A percentile compares a stretch with the other conserved stretches of the same genome.
Conservation (phyloP, 1,140 invertebrate genomes). For the Habropoda laboriosa region DNA sequence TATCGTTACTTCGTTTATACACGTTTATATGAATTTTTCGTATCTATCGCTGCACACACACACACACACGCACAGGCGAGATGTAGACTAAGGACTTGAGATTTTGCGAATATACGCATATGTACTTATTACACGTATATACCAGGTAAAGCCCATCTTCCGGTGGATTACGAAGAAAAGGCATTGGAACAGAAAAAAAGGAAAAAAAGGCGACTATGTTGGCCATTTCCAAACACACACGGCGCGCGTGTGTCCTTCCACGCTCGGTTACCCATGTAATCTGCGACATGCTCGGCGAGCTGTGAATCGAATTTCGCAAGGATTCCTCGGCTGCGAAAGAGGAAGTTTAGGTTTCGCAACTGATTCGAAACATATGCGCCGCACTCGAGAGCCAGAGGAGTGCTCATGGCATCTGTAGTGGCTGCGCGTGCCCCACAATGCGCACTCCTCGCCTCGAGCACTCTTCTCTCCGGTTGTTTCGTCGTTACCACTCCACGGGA, state of each 20-base stretch:
- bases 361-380: conserved; percentile 77
- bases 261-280: conserved; percentile 26
- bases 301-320: conserved; percentile 37
- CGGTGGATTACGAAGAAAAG: too few relatives aligned
- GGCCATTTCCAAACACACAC: conserved; percentile 37
- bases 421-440: conserved; percentile 79
- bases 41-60: too few relatives aligned
- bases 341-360: conserved; percentile 69
- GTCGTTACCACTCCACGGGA: conserved; percentile 51
- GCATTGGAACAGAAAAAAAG: too few relatives aligned
- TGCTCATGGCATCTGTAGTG: conserved; percentile 76
- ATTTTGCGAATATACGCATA: too few relatives aligned
- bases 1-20: too few relatives aligned
- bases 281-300: conserved; percentile 42
- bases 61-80: too few relatives aligned
- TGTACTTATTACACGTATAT: too few relatives aligned
- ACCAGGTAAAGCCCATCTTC: too few relatives aligned
- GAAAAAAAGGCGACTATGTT: too few relatives aligned
- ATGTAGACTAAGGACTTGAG: too few relatives aligned
- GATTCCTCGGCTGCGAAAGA: conserved; percentile 35
- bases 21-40: too few relatives aligned
- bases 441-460: conserved; percentile 71
- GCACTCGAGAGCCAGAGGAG: conserved; percentile 61
- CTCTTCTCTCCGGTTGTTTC: conserved; percentile 65
- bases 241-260: conserved; percentile 34